Conservation (phyloP, 2,113 vertebrate species). For the human (Homo sapiens) region GRCh38 chr5:153341001-153341500, state of each 20-base stretch:
- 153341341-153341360: not conserved
- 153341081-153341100: not conserved
- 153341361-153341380: slow-evolving; percentile 51
- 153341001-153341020: not conserved
- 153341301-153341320: not conserved
- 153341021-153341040: not conserved
- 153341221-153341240: not conserved
- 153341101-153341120: not conserved
- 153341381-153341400: slow-evolving; percentile 11
- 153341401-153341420: slow-evolving; percentile 75
- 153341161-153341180: not conserved
- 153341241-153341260: slow-evolving; percentile 9
- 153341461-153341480: slow-evolving; percentile 24
- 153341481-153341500: not conserved
- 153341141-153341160: not conserved
- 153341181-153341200: slow-evolving; percentile 10
- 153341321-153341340: slow-evolving; percentile 48
- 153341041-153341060: not conserved
- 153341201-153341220: slow-evolving; percentile 34
- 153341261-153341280: slow-evolving; percentile 35
- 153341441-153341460: not conserved
- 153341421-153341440: slow-evolving; percentile 24
- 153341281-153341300: not conserved
- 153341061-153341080: not conserved
- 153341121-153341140: not conserved